A percentile compares a stretch with the other conserved stretches of the same genome.
Conservation (phyloP, 1,140 invertebrate species). For the Andrena cerasifolii region DNA sequence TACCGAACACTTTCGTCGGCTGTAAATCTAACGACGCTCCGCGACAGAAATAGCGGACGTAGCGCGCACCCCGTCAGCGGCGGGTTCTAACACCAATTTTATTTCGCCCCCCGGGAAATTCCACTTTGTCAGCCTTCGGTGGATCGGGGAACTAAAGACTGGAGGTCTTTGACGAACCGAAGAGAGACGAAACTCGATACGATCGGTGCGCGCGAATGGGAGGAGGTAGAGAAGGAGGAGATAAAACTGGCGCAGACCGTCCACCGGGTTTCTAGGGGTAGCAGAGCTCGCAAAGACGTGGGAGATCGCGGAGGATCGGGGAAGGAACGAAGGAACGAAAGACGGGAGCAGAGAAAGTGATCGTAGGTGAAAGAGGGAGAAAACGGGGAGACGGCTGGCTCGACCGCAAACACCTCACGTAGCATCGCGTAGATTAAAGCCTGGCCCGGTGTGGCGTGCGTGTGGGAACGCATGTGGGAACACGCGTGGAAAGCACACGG, state of each 20-base stretch:
- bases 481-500: slow-evolving; percentile 69
- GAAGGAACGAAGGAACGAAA: too few species aligned
- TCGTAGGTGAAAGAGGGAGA: slow-evolving; percentile 1
- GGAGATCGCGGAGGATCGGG: background rate
- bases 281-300: too few species aligned
- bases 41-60: too few species aligned
- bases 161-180: background rate
- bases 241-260: background rate
- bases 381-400: slow-evolving; percentile 14
- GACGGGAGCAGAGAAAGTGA: background rate
- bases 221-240: slow-evolving; percentile 9
- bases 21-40: too few species aligned
- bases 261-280: background rate
- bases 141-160: background rate
- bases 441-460: slow-evolving; percentile 9
- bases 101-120: slow-evolving; percentile 1
- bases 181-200: background rate
- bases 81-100: background rate
- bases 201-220: too few species aligned
- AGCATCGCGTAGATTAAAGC: slow-evolving; percentile 75
- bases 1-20: too few species aligned
- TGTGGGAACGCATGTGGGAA: slow-evolving; percentile 23
- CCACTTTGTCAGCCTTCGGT: background rate
- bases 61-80: background rate
- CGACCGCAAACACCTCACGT: slow-evolving; percentile 75